A percentile compares a stretch with the other conserved stretches of the same genome.
Conservation (phyloP, 2,113 vertebrate species). For the Procavia capensis region DNA sequence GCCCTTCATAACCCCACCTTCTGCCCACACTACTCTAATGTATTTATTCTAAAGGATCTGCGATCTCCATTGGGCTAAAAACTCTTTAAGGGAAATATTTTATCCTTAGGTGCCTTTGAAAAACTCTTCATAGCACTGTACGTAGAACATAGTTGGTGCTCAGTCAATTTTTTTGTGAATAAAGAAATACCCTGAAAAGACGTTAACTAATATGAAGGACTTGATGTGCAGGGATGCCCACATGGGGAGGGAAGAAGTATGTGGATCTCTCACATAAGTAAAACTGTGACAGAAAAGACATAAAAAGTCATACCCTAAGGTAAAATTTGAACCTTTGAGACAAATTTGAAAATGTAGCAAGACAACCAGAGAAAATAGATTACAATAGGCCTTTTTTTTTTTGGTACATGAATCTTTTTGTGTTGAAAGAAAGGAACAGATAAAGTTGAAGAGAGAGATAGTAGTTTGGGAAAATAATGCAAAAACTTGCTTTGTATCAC, state of each 20-base stretch:
- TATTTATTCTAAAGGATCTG: neutral
- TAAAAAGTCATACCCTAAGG: neutral
- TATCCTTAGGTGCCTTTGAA: neutral
- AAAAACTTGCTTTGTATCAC: conserved; percentile 41
- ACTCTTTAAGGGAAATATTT: neutral
- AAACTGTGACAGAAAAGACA: neutral
- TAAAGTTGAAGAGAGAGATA: conserved; percentile 1
- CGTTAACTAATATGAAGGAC: neutral
- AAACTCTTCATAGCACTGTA: neutral
- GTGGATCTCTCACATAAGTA: neutral
- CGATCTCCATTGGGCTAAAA: neutral
- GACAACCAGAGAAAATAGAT: neutral
- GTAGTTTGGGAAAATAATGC: conserved; percentile 3
- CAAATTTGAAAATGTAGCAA: conserved; percentile 9
- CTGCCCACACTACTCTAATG: neutral
- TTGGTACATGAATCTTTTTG: neutral
- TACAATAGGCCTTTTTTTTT: neutral
- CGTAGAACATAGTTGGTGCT: neutral
- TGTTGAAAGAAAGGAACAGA: conserved; percentile 27
- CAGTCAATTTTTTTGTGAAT: neutral
- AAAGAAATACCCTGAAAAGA: neutral
- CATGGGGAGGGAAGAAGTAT: neutral
- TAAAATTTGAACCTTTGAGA: conserved; percentile 21
- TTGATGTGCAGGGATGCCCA: neutral
- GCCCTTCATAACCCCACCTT: neutral